phyloP scores from a whole-genome alignment of 2,797 vertebrate species.

The Halcyon chelicuti region DNA sequence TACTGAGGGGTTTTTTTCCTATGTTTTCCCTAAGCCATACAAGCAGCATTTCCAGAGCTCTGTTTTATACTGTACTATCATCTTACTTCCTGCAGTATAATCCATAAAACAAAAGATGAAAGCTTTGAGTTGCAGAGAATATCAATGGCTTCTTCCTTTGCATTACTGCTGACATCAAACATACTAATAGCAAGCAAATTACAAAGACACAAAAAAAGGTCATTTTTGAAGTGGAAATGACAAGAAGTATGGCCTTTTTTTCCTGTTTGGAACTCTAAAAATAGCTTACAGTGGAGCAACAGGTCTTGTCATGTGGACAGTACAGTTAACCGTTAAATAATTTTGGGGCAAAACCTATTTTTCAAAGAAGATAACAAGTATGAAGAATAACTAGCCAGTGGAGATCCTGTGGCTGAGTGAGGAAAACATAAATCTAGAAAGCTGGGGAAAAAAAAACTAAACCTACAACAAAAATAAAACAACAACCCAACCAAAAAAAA shows the following conservation, averaged over 20 bases:
- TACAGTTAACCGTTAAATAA: neutral
- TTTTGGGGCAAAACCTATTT: neutral
- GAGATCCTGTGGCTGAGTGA: neutral
- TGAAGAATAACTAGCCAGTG: neutral
- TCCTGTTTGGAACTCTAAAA: neutral
- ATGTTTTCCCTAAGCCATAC: neutral
- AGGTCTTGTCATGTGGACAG: neutral
- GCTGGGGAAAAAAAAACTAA: no score
- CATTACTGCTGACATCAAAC: neutral
- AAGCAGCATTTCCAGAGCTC: neutral
- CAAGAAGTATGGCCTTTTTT: neutral
- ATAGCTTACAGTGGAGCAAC: neutral
- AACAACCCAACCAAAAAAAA: neutral
- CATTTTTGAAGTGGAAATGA: neutral
- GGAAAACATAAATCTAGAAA: neutral
- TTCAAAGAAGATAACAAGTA: neutral
- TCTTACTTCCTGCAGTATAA: neutral
- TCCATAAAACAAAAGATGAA: slow-evolving; percentile 3
- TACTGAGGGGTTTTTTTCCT: no score
- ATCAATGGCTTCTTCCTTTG: neutral
- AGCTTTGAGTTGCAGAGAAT: neutral
- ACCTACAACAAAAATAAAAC: no score
- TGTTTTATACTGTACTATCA: neutral
- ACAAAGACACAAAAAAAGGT: neutral
- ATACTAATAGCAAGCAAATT: neutral